These are phyloP conservation scores for Guaruba guarouba DNA, from an alignment of 2,113 vertebrate genomes.

Conservation along the genomic window DNA sequence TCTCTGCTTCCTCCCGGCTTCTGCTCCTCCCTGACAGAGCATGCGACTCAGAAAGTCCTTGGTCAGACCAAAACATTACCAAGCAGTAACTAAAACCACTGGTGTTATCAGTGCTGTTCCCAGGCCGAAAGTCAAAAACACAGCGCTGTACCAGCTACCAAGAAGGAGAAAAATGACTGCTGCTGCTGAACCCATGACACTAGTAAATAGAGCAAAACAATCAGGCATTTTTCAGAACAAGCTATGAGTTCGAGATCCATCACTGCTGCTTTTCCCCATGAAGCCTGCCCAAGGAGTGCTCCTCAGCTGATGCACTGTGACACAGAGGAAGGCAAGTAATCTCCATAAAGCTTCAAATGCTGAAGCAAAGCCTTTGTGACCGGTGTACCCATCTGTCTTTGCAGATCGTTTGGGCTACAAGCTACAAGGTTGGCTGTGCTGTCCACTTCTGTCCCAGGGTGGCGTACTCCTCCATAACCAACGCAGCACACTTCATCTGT, in stretches of 20 bases:
- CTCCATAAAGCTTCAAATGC: background rate
- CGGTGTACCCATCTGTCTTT: background rate
- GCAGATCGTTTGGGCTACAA: conserved; percentile 67
- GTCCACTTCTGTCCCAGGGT: conserved; percentile 50
- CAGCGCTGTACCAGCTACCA: too few relatives aligned
- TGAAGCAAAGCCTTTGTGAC: background rate
- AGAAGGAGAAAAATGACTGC: too few relatives aligned
- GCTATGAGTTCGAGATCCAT: background rate
- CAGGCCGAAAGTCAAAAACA: too few relatives aligned
- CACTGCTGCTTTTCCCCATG: background rate
- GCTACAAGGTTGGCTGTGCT: conserved; percentile 72
- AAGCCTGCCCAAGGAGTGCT: background rate
- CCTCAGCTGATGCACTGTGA: background rate
- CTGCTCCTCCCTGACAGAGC: too few relatives aligned
- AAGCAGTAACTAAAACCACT: too few relatives aligned
- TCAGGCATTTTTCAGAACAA: background rate
- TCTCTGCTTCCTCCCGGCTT: too few relatives aligned
- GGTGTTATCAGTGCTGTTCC: too few relatives aligned
- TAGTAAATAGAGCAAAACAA: background rate
- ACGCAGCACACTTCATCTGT: conserved; percentile 58
- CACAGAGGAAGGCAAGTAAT: background rate
- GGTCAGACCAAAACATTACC: too few relatives aligned
- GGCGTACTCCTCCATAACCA: background rate
- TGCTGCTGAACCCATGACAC: too few relatives aligned
- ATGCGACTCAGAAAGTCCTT: too few relatives aligned